Percentiles rank a stretch among this genome's conserved stretches.
These are phyloP conservation scores for Melanotaenia maccullochi DNA, from an alignment of 2,797 vertebrate genomes.

Conservation along the genomic window DNA sequence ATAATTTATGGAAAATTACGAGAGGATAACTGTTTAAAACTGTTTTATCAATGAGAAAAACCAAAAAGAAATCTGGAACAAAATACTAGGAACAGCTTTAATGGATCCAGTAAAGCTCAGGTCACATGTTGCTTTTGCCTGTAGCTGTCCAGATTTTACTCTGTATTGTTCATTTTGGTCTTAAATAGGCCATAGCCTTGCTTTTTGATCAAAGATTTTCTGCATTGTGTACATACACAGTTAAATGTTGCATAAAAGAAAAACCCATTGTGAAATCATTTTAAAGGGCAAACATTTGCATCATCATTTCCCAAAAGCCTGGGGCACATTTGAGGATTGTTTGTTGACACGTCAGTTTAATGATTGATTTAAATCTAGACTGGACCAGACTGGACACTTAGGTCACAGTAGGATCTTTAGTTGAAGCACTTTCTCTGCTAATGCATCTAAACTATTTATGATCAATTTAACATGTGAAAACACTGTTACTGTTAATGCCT, in stretches of 20 bases:
- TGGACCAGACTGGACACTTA: neutral
- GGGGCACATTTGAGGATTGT: neutral
- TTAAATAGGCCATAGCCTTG: neutral
- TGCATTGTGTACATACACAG: conserved; percentile 8
- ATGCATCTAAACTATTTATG: no score
- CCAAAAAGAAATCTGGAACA: neutral
- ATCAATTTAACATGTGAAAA: no score
- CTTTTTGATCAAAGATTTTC: conserved; percentile 4
- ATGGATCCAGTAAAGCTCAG: neutral
- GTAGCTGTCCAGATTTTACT: neutral
- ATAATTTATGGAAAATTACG: no score
- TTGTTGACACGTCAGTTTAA: conserved; percentile 30
- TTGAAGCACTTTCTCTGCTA: no score
- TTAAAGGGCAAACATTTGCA: conserved; percentile 57
- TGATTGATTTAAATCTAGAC: conserved; percentile 28
- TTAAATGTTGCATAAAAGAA: conserved; percentile 17
- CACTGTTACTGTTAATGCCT: no score
- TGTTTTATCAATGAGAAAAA: neutral
- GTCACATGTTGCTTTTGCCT: neutral
- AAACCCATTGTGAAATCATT: conserved; percentile 53
- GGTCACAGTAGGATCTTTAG: no score
- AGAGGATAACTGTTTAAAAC: no score
- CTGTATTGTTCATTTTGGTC: neutral
- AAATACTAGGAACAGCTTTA: neutral
- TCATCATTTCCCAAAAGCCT: conserved; percentile 71